Evolutionary conservation across 2,888 invertebrate species (phyloP), one percentile per base, ranked within the genome.

Genomic region (Onchidella celtica): DNA sequence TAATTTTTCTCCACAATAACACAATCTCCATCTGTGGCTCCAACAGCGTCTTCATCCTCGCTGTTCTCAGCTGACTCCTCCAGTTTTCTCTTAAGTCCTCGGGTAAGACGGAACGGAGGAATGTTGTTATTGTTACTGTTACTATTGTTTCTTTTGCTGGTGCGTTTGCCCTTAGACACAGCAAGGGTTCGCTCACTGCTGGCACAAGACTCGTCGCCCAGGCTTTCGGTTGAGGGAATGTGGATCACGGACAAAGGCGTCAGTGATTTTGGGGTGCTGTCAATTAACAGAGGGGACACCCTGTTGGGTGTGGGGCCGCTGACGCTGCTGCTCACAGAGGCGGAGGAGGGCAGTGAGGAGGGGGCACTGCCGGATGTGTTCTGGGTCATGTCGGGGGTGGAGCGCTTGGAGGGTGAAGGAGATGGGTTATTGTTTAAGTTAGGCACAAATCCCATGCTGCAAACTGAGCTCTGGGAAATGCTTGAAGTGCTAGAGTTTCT

Each of bases 401-500:
- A 69, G 32, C 57, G 70, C 1, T 55, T 59, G 24, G 63, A 32
- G 6, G 63, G n/a, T 55, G 74, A 66, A 0, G 86, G 77, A 14
- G 84, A 81, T 3, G 85, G 75, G 36, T 83, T 82, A 24, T 81
- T 83, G n/a, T 76, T 81, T 27, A 81, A 83, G 79, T 79, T 85
- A 72, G 91, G 90, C 59, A 89, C 87, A 81, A 91, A 91, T 24
- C 91, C 91, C 24, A 88, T 87, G 83, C 90, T 90, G 81, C 87
- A 86, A 14, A 86, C 85, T 1, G 90, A 89, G 66, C 88, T 87
- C 72, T 87, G 84, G 34, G 89, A 86, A n/a, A 80, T 85, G 72
- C 83, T 87, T 3, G 89, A 89, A 17, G 87, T 86, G 77, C 85
- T 88, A 9, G 89, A 90, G 32, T 87, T 87, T 78, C 86, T 88